These are phyloP conservation scores for Hypsopygia costalis DNA, from an alignment of 2,888 invertebrate species.

Conservation along the genomic window DNA sequence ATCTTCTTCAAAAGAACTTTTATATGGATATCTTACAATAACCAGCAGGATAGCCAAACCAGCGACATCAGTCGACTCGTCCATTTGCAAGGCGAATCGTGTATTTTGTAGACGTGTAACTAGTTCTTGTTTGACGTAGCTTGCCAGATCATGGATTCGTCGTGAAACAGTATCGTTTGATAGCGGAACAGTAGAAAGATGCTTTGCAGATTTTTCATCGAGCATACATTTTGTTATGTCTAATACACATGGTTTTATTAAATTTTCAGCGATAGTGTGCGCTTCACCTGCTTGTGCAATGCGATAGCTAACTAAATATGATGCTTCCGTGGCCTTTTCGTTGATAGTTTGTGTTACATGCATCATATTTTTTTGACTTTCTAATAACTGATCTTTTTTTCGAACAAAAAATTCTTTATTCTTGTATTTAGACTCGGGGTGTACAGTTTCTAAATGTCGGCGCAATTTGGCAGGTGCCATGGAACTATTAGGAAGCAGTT, in stretches of 20 bases:
- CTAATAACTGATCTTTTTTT: conserved; percentile 21
- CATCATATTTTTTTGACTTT: conserved; percentile 27
- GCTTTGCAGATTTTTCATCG: conserved; percentile 33
- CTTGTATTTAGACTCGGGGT: conserved; percentile 25
- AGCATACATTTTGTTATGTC: conserved; percentile 28
- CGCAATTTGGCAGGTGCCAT: conserved; percentile 26
- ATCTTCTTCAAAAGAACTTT: no score
- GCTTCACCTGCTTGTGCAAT: conserved; percentile 29
- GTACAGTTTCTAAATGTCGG: conserved; percentile 24
- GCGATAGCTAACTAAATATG: conserved; percentile 25
- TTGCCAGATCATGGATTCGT: conserved; percentile 29
- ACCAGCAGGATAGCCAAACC: no score
- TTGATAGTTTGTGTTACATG: conserved; percentile 25
- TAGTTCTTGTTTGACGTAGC: conserved; percentile 28
- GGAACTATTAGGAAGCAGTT: conserved; percentile 25
- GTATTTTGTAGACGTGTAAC: no score
- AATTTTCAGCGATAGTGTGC: conserved; percentile 34
- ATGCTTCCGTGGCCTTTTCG: conserved; percentile 31
- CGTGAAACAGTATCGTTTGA: conserved; percentile 36
- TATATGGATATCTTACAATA: no score
- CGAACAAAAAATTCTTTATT: conserved; percentile 22
- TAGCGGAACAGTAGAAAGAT: conserved; percentile 31
- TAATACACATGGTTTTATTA: conserved; percentile 21
- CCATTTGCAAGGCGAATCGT: no score
- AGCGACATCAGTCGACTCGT: no score